Base-by-base conservation (phyloP, 2,797 vertebrate species). In the Platalea minor region DNA sequence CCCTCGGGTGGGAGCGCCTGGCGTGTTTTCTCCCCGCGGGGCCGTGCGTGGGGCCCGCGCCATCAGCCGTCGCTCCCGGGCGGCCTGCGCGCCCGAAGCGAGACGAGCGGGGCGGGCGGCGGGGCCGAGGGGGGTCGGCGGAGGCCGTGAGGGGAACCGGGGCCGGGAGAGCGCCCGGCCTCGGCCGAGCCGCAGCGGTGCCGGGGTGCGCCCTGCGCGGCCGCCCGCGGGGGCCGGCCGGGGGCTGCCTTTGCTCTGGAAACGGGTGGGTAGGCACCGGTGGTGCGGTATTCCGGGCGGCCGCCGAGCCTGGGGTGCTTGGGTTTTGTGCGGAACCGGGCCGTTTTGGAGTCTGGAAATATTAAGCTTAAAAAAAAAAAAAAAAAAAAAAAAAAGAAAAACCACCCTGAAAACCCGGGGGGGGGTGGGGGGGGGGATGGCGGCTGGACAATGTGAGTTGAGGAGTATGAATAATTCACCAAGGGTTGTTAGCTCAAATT, bases 391-490 rank as follows among this genome's bases (percentile, higher is more conserved):
- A 35, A 35, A 35, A 35, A 35, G 35, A 35, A 35, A 35, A 35
- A 35, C 35, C 35, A 35, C 35, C 35, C 35, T 35, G 35, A 35
- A 35, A 35, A 35, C 35, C 35, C 35, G 35, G 35, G 35, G 35
- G 17, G 20, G 19, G 14, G 2, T 5, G 8, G 12, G 15, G 13
- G 3, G 11, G 4, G 9, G 56, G 67, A 25, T 43, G 85, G 82
- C 16, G 72, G 56, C 33, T 50, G 91, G 89, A 76, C 87, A 69
- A 31, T 79, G 85, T 48, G 89, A 87, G 76, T 70, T 79, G 57
- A 88, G 82, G 57, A 87, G 82, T 91, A 89, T 93, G 95, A 95
- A 95, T 95, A 95, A 95, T 95, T 95, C 94, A 92, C 91, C 37
- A 8, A 60, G 89, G 91, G 18, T 86, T 90, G 88, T 51, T 88